Conservation (phyloP, 2,113 vertebrate genomes). For the Antechinus stuartii region DNA sequence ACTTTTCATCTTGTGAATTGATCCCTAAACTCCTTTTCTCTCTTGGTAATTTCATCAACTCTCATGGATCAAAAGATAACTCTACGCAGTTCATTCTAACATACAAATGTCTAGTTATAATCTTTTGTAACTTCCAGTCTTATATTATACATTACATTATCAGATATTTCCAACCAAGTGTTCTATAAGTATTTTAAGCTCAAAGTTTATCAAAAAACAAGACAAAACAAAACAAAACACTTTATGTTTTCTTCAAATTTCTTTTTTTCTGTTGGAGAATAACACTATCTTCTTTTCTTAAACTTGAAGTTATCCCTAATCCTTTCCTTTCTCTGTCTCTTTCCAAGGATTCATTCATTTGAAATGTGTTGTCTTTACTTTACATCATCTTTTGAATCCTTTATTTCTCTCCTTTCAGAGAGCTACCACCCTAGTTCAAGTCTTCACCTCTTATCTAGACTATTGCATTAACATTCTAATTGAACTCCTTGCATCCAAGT, state of each 20-base stretch:
- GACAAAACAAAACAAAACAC: background rate
- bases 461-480: background rate
- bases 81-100: background rate
- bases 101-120: background rate
- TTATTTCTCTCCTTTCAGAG: background rate
- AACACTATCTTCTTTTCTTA: background rate
- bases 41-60: background rate
- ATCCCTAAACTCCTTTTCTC: background rate
- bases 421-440: background rate
- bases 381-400: background rate
- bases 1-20: background rate
- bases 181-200: background rate
- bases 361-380: background rate
- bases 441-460: background rate
- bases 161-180: background rate
- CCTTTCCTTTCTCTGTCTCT: background rate
- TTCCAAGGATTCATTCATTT: background rate
- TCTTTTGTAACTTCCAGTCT: background rate
- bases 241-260: background rate
- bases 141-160: background rate
- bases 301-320: background rate
- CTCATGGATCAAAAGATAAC: background rate
- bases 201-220: background rate
- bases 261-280: background rate
- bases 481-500: background rate